Conservation (phyloP, 1,140 invertebrate genomes). For the Homalodisca vitripennis region DNA sequence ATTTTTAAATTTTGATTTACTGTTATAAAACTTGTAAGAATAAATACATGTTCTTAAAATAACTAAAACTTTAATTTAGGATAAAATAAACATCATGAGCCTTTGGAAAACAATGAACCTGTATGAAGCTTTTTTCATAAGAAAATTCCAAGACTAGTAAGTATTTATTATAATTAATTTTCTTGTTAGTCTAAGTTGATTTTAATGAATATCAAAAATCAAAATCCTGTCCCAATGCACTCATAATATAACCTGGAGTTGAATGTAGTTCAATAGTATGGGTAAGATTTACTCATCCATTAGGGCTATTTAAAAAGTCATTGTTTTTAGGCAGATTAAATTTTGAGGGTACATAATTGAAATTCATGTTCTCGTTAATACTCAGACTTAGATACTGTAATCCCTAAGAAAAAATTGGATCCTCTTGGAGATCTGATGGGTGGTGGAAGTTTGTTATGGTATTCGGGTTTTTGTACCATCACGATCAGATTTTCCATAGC, state of each 20-base stretch:
- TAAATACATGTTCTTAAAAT: too few relatives aligned
- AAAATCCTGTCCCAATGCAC: not conserved
- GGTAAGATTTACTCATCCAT: not conserved
- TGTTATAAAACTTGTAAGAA: too few relatives aligned
- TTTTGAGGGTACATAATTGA: not conserved
- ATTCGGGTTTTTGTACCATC: not conserved
- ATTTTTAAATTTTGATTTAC: too few relatives aligned
- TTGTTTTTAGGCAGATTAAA: not conserved
- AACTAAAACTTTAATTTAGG: too few relatives aligned
- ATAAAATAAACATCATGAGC: too few relatives aligned
- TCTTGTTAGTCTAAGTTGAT: not conserved
- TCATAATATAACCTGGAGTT: not conserved
- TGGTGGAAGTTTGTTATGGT: not conserved
- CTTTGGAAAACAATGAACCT: not conserved
- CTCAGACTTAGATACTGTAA: too few relatives aligned
- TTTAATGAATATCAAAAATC: not conserved
- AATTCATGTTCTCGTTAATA: too few relatives aligned
- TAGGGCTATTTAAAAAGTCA: not conserved
- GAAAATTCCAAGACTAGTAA: slow-evolving; percentile 11
- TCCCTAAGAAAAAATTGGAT: too few relatives aligned
- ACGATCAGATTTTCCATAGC: too few relatives aligned
- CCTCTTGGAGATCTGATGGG: too few relatives aligned
- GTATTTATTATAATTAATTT: not conserved
- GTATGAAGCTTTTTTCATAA: slow-evolving; percentile 5
- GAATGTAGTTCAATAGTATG: not conserved